Conservation (phyloP, 2,888 invertebrate species). For the Trisateles emortualis region DNA sequence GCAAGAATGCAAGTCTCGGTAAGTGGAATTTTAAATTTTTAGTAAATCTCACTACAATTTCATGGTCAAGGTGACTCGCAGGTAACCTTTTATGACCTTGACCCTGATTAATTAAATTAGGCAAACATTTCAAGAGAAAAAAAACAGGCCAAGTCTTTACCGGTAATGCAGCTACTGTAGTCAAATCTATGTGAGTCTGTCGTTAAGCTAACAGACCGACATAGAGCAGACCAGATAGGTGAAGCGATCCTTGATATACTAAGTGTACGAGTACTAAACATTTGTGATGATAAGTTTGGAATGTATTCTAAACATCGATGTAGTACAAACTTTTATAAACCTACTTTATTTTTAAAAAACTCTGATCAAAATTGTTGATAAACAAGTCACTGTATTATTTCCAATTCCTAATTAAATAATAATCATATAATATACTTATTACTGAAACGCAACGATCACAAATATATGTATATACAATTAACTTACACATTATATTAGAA, state of each 20-base stretch:
- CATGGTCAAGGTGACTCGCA: no score
- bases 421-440: conserved; percentile 32
- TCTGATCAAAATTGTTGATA: conserved; percentile 20
- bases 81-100: not conserved
- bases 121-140: not conserved
- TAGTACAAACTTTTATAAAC: conserved; percentile 19
- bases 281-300: conserved; percentile 47
- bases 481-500: conserved; percentile 42
- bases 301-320: conserved; percentile 44
- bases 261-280: conserved; percentile 16
- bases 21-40: no score
- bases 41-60: no score
- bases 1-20: no score
- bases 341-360: conserved; percentile 13
- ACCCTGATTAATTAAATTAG: not conserved
- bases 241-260: conserved; percentile 17
- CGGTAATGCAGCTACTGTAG: conserved; percentile 18
- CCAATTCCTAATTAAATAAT: conserved; percentile 36
- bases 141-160: not conserved
- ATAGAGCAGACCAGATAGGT: conserved; percentile 21
- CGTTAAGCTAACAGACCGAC: conserved; percentile 10
- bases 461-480: conserved; percentile 45
- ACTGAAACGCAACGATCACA: conserved; percentile 45
- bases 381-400: conserved; percentile 27
- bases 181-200: conserved; percentile 26